Evolutionary conservation across 23 tunicate genomes (phyloP), one percentile per base, ranked within the genome.

Genomic region (Styela clava): DNA sequence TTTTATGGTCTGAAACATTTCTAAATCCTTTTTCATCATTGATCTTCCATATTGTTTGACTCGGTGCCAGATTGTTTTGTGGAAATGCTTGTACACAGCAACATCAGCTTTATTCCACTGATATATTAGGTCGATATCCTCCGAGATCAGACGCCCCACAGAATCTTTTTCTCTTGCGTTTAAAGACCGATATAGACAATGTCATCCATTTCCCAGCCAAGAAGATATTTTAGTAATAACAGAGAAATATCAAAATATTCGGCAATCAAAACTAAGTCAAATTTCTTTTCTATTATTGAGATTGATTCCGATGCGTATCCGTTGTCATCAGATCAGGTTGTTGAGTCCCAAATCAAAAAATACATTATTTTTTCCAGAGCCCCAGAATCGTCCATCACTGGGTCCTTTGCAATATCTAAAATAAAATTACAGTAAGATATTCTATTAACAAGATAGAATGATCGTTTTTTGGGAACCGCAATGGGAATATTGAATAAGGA

Each of bases 241-340:
- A 91, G 27, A 3, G 97, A 91, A 31, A 79, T 78, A 62, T 91
- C 97, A n/a, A 91, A 91, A 68, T 86, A 91, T n/a, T 91, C 97
- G 2, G 85, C 30, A 21, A 91, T 78, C 52, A 91, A 34, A 34
- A 91, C 89, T 9, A 91, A 35, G 34, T 91, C 85, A 72, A 62
- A 91, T n/a, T 77, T 82, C 21, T 64, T 37, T 7, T 86, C 85
- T 81, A 91, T 86, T 36, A 78, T 74, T 0, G 20, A 24, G n/a
- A 91, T 82, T 9, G 86, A 68, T 31, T 16, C 26, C 31, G 61
- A 1, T 1, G 86, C 86, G 71, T 86, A 82, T 12, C 61, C 74
- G 21, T 85, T 87, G 29, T 78, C 84, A 5, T 85, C 79, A n/a
- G 78, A 51, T n/a, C 37, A 78, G 19, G 56, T 86, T 82, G 63